phyloP scores from a whole-genome alignment of 2,797 vertebrate genomes.

The Mastacembelus armatus region DNA sequence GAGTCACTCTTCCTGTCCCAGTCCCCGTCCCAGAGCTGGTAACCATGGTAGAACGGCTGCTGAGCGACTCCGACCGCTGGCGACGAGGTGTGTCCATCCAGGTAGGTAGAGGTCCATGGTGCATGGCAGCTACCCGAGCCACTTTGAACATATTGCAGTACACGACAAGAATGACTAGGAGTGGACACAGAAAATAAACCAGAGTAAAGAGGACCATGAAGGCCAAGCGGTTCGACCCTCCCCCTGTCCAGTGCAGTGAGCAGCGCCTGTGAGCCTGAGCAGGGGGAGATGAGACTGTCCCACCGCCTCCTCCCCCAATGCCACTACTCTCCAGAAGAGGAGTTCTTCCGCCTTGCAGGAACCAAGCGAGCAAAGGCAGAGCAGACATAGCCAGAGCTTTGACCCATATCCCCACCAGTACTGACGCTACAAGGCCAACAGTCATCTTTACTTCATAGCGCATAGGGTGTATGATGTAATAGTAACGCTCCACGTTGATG shows the following conservation, averaged over 20 bases:
- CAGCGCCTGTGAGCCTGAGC: slow-evolving; percentile 85
- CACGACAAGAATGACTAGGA: slow-evolving; percentile 94
- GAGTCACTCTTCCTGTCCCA: slow-evolving; percentile 88
- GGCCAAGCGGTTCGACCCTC: slow-evolving; percentile 90
- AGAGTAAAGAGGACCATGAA: slow-evolving; percentile 94
- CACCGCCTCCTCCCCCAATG: slow-evolving; percentile 62
- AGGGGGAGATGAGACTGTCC: slow-evolving; percentile 63
- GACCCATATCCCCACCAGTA: slow-evolving; percentile 95
- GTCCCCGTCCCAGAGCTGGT: slow-evolving; percentile 85
- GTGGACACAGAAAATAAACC: slow-evolving; percentile 94
- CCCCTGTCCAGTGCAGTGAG: slow-evolving; percentile 93
- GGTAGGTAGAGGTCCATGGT: slow-evolving; percentile 93
- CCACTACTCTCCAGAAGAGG: slow-evolving; percentile 71
- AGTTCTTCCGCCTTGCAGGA: slow-evolving; percentile 84
- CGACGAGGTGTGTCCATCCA: slow-evolving; percentile 94
- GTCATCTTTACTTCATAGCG: slow-evolving; percentile 99
- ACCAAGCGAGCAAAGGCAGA: slow-evolving; percentile 92
- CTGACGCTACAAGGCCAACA: slow-evolving; percentile 90
- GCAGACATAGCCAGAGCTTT: slow-evolving; percentile 95
- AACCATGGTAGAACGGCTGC: slow-evolving; percentile 96
- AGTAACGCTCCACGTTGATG: slow-evolving; percentile 98
- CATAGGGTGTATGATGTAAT: slow-evolving; percentile 98
- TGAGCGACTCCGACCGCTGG: slow-evolving; percentile 92
- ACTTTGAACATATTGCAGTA: slow-evolving; percentile 99
- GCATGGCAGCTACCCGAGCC: slow-evolving; percentile 96